Conservation (phyloP, 2,888 invertebrate genomes). For the Eledona agricola region DNA sequence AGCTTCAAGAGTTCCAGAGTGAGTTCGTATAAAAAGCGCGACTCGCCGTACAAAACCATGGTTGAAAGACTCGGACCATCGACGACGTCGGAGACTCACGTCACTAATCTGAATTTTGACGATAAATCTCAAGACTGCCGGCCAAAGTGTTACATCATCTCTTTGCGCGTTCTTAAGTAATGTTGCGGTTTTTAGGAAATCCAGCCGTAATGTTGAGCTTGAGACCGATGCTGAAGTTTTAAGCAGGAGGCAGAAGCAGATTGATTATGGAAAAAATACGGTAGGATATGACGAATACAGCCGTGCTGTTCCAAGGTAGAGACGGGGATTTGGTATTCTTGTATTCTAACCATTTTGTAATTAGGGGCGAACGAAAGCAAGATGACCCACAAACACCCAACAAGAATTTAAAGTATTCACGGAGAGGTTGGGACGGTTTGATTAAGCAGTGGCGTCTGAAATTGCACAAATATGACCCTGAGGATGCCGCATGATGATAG, state of each 20-base stretch:
- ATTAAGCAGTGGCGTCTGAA: constrained; percentile 87
- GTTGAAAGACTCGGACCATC: constrained; percentile 14
- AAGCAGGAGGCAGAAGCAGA: constrained; percentile 87
- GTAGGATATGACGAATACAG: constrained; percentile 83
- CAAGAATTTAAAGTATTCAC: constrained; percentile 85
- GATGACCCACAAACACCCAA: constrained; percentile 91
- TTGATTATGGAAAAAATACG: constrained; percentile 95
- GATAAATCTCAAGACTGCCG: constrained; percentile 3
- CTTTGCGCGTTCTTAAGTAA: background rate
- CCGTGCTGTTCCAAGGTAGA: constrained; percentile 75
- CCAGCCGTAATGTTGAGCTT: constrained; percentile 47
- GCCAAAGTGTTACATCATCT: constrained; percentile 3
- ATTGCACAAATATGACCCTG: constrained; percentile 79
- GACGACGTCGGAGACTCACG: background rate
- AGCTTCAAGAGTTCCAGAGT: constrained; percentile 28
- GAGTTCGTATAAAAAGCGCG: constrained; percentile 18
- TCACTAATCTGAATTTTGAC: constrained; percentile 8
- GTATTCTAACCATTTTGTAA: constrained; percentile 11
- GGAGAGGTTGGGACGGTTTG: constrained; percentile 92
- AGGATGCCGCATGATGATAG: constrained; percentile 1
- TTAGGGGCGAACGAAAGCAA: constrained; percentile 68
- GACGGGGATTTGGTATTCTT: constrained; percentile 52
- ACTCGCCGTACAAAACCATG: constrained; percentile 32
- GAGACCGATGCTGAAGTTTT: constrained; percentile 80
- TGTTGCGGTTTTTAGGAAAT: constrained; percentile 36